These are phyloP conservation scores for Eurosta solidaginis DNA, from an alignment of 1,140 invertebrate genomes.

Conservation along the genomic window DNA sequence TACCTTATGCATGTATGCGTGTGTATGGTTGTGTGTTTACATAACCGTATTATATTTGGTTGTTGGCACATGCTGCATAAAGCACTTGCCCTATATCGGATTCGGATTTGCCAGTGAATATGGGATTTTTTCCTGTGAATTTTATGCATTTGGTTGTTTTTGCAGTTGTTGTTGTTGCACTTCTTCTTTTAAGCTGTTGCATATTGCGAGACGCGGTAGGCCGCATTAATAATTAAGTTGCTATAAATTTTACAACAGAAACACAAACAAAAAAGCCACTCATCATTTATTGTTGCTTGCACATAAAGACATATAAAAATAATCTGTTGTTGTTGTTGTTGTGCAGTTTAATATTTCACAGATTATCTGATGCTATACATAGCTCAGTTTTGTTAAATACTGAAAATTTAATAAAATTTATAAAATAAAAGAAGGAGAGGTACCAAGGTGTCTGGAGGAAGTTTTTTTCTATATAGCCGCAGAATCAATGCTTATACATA, in stretches of 20 bases:
- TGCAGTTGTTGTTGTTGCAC: not conserved
- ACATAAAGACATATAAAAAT: not conserved
- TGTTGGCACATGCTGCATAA: not conserved
- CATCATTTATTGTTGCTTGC: not conserved
- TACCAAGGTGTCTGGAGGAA: too few relatives aligned
- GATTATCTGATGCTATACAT: not conserved
- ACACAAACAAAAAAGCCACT: not conserved
- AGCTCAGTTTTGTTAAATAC: too few relatives aligned
- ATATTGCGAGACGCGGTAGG: constrained; percentile 8
- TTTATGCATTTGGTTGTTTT: not conserved
- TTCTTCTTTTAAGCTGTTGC: constrained; percentile 8
- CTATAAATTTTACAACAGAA: constrained; percentile 20
- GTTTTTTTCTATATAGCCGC: too few relatives aligned
- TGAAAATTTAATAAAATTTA: too few relatives aligned
- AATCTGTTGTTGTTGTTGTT: not conserved
- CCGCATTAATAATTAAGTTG: constrained; percentile 27
- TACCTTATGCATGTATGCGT: not conserved
- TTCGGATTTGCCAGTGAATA: not conserved
- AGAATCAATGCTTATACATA: too few relatives aligned
- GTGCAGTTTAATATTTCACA: not conserved
- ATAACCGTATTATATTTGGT: not conserved
- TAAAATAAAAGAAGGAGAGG: too few relatives aligned
- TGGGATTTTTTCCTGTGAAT: constrained; percentile 5
- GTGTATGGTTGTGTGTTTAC: not conserved
- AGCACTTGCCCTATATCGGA: not conserved